phyloP scores from a whole-genome alignment of 92 coral and sea anemone genomes.

The Porites cylindrica region DNA sequence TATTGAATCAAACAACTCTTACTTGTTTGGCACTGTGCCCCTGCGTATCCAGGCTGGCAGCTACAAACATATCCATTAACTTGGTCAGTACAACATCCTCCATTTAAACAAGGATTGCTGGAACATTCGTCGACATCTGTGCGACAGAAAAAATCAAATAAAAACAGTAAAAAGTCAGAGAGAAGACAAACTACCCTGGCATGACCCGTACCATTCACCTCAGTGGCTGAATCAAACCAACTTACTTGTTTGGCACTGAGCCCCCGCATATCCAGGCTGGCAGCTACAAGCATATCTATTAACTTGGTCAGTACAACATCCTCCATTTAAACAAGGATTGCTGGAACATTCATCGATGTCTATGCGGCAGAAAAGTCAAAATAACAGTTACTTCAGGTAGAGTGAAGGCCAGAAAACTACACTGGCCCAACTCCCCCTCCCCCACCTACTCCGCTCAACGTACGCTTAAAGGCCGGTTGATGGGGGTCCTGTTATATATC shows the following conservation, averaged over 20 bases:
- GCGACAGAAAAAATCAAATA: background rate
- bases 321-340: background rate
- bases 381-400: too few relatives aligned
- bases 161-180: background rate
- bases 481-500: too few relatives aligned
- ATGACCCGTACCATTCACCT: background rate
- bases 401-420: too few relatives aligned
- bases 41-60: slow-evolving; percentile 10
- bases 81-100: background rate
- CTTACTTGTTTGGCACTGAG: background rate
- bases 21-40: background rate
- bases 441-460: too few relatives aligned
- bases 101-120: background rate
- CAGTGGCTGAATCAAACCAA: background rate
- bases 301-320: background rate
- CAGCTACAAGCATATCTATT: background rate
- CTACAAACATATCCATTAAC: background rate
- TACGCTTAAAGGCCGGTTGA: too few relatives aligned
- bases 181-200: background rate
- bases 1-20: background rate
- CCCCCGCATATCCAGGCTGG: background rate
- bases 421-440: too few relatives aligned
- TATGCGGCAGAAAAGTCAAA: background rate
- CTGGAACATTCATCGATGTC: background rate
- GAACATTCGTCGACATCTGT: background rate